Conservation (phyloP, 2,797 vertebrate species). For the Lutjanus campechanus region DNA sequence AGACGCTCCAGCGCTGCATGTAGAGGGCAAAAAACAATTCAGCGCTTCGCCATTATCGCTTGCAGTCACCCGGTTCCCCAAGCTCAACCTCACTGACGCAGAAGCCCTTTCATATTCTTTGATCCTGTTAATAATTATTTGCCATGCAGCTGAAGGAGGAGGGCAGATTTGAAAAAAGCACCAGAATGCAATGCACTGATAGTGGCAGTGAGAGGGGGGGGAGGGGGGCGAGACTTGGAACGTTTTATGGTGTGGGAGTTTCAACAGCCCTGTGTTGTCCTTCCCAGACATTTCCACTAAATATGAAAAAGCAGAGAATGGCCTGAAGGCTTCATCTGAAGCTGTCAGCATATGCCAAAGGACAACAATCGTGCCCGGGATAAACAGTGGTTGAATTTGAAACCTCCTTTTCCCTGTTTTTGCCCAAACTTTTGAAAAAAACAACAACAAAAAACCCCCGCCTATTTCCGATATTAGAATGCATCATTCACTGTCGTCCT, state of each 20-base stretch:
- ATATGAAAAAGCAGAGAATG: slow-evolving; percentile 18
- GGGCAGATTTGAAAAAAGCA: slow-evolving; percentile 60
- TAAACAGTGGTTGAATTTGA: slow-evolving; percentile 29
- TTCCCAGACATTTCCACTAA: slow-evolving; percentile 36
- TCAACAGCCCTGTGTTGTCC: slow-evolving; percentile 40
- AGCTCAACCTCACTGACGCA: slow-evolving; percentile 62
- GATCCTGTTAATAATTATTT: slow-evolving; percentile 79
- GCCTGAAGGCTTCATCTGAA: slow-evolving; percentile 29
- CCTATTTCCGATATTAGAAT: slow-evolving; percentile 15
- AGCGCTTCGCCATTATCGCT: slow-evolving; percentile 62
- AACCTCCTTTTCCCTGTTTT: not conserved
- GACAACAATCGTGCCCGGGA: slow-evolving; percentile 18
- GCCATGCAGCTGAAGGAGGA: slow-evolving; percentile 59
- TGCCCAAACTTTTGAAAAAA: not conserved
- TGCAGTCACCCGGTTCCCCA: slow-evolving; percentile 67
- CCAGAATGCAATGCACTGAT: slow-evolving; percentile 63
- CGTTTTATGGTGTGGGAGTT: slow-evolving; percentile 45
- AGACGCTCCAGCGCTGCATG: slow-evolving; percentile 15
- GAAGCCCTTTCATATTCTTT: slow-evolving; percentile 70
- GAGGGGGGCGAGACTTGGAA: slow-evolving; percentile 24
- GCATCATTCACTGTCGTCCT: not conserved
- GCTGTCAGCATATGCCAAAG: slow-evolving; percentile 22
- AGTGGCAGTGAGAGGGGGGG: slow-evolving; percentile 16
- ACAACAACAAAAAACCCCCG: not conserved
- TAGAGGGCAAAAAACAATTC: slow-evolving; percentile 56